Evolutionary conservation across 2,113 vertebrate genomes (phyloP), one percentile per base, ranked within the genome.

Genomic region (Tachycineta bicolor): DNA sequence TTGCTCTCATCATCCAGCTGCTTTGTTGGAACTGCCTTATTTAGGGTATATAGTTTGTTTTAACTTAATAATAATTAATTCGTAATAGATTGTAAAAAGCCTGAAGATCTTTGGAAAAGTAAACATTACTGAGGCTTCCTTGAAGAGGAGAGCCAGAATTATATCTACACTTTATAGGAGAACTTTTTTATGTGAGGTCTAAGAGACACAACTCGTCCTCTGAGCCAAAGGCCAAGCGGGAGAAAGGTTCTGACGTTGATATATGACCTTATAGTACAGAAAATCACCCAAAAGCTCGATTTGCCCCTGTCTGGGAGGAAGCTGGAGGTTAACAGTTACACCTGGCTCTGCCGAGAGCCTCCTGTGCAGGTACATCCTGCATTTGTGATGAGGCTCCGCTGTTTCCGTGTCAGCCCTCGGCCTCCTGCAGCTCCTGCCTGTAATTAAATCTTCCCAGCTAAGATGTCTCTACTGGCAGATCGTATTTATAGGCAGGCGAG

Each of bases 1-100:
- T 90, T 90, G 87, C 39, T 60, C 67, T 46, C n/a, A 76, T 33
- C 78, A 95, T 34, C 87, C 84, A 93, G 90, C 88, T 93, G 93
- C 79, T 89, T 55, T 43, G 60, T 55, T 49, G 26, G 82, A 60
- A 16, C 41, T 9, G n/a, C 44, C 87, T 93, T 75, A 58, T 63
- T 65, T 56, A 13, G 94, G 80, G 70, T 55, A 21, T 20, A 67
- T 44, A 44, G 62, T 29, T 81, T 75, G 84, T 23, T 89, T 84
- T 70, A 44, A 21, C 37, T 74, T 89, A 64, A 89, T 89, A 97
- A 90, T 73, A 87, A 93, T 96, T 85, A 93, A 93, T 95, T 95
- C 25, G 59, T 70, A 53, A 82, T 52, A 73, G 81, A 41, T 67
- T 19, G 39, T 46, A 77, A 65, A 93, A 84, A 82, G 70, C 70